Percentiles rank a stretch among this genome's conserved stretches.
phyloP scores from a whole-genome alignment of 2,797 vertebrate species.

The Hapalemur alaotrensis region DNA sequence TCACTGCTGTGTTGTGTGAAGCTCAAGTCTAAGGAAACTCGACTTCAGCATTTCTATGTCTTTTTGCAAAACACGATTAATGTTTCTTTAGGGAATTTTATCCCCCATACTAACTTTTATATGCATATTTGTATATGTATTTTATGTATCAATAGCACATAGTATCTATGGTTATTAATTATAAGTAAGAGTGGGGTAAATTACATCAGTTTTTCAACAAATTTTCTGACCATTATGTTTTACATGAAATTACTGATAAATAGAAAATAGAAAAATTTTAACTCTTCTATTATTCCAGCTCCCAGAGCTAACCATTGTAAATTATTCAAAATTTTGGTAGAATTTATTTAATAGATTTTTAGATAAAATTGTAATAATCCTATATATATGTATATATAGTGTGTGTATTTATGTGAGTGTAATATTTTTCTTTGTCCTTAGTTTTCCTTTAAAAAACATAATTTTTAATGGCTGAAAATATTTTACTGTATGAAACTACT shows the following conservation, averaged over 20 bases:
- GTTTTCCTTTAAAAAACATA: not conserved
- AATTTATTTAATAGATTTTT: not conserved
- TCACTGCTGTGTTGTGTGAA: not conserved
- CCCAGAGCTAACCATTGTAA: not conserved
- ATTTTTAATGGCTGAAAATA: constrained; percentile 51
- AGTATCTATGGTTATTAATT: not conserved
- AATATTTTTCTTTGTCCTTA: constrained; percentile 35
- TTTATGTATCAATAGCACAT: not conserved
- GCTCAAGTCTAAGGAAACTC: not conserved
- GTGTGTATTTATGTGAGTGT: not conserved
- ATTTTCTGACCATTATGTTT: not conserved
- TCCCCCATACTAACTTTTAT: not conserved
- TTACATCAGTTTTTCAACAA: not conserved
- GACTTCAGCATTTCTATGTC: not conserved
- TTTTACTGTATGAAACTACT: not conserved
- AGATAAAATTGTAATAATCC: not conserved
- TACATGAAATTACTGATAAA: not conserved
- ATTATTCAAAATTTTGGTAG: not conserved
- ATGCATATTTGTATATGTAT: not conserved
- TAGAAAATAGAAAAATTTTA: not conserved
- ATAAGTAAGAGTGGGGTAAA: constrained; percentile 20
- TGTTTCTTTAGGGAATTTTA: not conserved
- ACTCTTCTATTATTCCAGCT: not conserved
- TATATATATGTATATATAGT: not conserved
- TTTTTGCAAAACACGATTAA: not conserved